These are phyloP conservation scores for Prunella himalayana DNA, from an alignment of 2,113 vertebrate species.

Conservation along the genomic window DNA sequence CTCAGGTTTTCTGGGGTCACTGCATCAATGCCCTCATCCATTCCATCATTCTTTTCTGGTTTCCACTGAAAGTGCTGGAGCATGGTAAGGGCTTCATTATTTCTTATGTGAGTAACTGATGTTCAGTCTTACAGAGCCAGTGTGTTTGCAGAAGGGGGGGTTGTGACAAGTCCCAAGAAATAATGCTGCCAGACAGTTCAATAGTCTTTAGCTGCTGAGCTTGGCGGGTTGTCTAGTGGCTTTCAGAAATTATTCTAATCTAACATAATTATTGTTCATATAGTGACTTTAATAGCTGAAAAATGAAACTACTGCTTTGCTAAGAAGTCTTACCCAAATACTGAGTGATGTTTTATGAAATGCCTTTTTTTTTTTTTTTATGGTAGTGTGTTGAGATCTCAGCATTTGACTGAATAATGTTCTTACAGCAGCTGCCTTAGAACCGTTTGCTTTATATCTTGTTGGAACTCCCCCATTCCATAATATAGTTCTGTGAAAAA, in stretches of 20 bases:
- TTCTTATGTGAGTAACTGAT: constrained; percentile 27
- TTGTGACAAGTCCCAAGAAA: neutral
- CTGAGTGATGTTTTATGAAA: neutral
- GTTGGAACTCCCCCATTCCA: neutral
- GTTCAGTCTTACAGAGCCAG: neutral
- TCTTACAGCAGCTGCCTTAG: neutral
- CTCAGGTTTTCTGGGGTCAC: constrained; percentile 98
- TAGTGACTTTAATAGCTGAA: neutral
- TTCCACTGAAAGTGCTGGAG: constrained; percentile 94
- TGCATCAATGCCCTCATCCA: constrained; percentile 99
- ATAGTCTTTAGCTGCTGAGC: neutral
- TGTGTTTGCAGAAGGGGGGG: neutral
- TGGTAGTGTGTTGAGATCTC: neutral
- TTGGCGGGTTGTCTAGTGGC: neutral
- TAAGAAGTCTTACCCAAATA: neutral
- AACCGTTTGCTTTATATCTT: neutral
- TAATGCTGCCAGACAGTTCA: constrained; percentile 1
- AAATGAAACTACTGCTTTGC: neutral
- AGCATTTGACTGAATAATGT: neutral
- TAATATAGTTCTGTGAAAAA: neutral
- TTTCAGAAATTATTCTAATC: constrained; percentile 10
- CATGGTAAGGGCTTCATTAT: constrained; percentile 82
- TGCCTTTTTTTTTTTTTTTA: neutral
- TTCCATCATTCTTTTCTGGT: constrained; percentile 98
- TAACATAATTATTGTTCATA: neutral